These are phyloP conservation scores for Seira musarum DNA, from an alignment of 2,888 invertebrate species.

Conservation along the genomic window DNA sequence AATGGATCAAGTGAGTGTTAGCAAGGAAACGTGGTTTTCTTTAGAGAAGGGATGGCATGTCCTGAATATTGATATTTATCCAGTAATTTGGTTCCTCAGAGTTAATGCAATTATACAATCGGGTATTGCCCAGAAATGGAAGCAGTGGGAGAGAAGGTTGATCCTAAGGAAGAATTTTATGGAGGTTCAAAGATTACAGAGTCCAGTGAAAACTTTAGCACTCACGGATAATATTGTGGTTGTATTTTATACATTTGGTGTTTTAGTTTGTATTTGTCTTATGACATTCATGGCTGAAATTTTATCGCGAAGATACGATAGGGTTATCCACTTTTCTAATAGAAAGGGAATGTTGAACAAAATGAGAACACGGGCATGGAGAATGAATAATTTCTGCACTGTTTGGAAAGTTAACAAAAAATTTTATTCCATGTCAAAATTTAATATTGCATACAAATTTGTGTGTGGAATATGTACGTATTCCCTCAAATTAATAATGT, in stretches of 20 bases:
- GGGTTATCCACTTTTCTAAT: too few relatives aligned
- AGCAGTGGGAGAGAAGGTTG: background rate
- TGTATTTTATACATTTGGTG: background rate
- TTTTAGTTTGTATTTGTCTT: too few relatives aligned
- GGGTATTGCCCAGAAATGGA: background rate
- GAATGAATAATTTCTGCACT: too few relatives aligned
- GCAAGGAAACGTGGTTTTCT: background rate
- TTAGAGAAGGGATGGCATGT: background rate
- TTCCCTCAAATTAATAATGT: too few relatives aligned
- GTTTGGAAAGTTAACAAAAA: too few relatives aligned
- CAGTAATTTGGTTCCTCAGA: background rate
- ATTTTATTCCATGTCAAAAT: too few relatives aligned
- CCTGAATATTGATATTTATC: background rate
- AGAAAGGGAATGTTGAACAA: too few relatives aligned
- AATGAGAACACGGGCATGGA: too few relatives aligned
- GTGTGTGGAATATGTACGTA: too few relatives aligned
- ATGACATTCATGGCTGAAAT: too few relatives aligned
- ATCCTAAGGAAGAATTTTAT: background rate
- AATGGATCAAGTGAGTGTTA: background rate
- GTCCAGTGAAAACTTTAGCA: background rate
- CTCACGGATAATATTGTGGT: background rate
- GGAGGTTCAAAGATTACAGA: background rate
- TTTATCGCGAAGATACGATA: too few relatives aligned
- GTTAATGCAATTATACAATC: background rate
- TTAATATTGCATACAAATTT: too few relatives aligned